phyloP scores from a whole-genome alignment of 2,888 invertebrate species.

The Gnatocerus cornutus region DNA sequence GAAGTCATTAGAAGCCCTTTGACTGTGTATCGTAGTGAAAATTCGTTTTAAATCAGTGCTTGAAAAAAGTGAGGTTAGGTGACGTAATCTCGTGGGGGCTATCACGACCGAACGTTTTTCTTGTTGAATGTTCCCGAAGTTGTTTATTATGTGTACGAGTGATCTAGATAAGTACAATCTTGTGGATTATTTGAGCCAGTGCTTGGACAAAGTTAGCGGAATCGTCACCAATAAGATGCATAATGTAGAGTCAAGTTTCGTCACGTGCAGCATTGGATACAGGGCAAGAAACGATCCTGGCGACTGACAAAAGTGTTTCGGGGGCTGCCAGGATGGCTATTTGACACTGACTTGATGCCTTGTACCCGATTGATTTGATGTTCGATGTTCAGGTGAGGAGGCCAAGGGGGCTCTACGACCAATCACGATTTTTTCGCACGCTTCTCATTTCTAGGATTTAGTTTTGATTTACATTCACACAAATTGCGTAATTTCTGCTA shows the following conservation, averaged over 20 bases:
- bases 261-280: slow-evolving; percentile 67
- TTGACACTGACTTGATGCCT: slow-evolving; percentile 65
- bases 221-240: slow-evolving; percentile 69
- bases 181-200: slow-evolving; percentile 56
- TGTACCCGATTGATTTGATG: slow-evolving; percentile 40
- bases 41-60: slow-evolving; percentile 53
- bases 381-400: slow-evolving; percentile 46
- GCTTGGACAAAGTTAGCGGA: slow-evolving; percentile 64
- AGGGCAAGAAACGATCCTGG: slow-evolving; percentile 74
- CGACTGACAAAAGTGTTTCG: slow-evolving; percentile 73
- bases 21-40: slow-evolving; percentile 59
- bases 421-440: not conserved
- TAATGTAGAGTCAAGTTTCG: slow-evolving; percentile 62
- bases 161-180: slow-evolving; percentile 60
- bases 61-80: slow-evolving; percentile 62
- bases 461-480: not conserved
- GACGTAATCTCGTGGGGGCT: slow-evolving; percentile 52
- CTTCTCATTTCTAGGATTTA: not conserved
- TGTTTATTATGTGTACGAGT: slow-evolving; percentile 64
- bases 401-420: not conserved
- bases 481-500: slow-evolving; percentile 5
- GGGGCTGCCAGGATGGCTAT: slow-evolving; percentile 60
- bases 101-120: slow-evolving; percentile 20
- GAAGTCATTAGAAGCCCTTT: slow-evolving; percentile 70
- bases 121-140: slow-evolving; percentile 43